Evolutionary conservation across 1,140 invertebrate species (phyloP).

Genomic region (Tetragonula clypearis): DNA sequence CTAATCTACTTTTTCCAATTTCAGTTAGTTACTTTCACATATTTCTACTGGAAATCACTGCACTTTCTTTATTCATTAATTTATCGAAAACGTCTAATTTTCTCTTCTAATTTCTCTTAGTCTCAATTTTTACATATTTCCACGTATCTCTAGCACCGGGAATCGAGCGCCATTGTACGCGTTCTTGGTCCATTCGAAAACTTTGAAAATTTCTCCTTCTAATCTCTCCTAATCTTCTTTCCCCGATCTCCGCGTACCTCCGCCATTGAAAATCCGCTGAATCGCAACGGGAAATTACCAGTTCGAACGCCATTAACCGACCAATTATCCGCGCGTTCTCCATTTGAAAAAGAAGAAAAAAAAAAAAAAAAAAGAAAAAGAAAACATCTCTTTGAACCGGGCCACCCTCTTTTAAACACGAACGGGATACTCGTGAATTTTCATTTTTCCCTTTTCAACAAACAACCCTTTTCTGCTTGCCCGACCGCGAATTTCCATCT

Average conservation of each 20-base stretch:
- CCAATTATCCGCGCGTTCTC: neutral
- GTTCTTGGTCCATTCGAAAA: too few species aligned
- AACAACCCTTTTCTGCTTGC: constrained; percentile 9
- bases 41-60: too few species aligned
- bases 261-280: neutral
- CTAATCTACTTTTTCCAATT: too few species aligned
- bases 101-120: too few species aligned
- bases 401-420: neutral
- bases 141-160: too few species aligned
- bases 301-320: neutral
- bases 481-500: constrained; percentile 7
- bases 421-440: neutral
- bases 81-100: too few species aligned
- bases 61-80: too few species aligned
- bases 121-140: too few species aligned
- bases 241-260: neutral
- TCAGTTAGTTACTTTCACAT: too few species aligned
- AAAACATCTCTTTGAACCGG: neutral
- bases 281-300: neutral
- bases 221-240: too few species aligned
- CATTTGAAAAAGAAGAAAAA: neutral
- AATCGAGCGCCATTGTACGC: too few species aligned
- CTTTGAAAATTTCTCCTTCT: too few species aligned
- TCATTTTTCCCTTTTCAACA: neutral
- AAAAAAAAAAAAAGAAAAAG: neutral